Evolutionary conservation across 2,888 invertebrate genomes (phyloP).

Genomic region (Trisateles emortualis): DNA sequence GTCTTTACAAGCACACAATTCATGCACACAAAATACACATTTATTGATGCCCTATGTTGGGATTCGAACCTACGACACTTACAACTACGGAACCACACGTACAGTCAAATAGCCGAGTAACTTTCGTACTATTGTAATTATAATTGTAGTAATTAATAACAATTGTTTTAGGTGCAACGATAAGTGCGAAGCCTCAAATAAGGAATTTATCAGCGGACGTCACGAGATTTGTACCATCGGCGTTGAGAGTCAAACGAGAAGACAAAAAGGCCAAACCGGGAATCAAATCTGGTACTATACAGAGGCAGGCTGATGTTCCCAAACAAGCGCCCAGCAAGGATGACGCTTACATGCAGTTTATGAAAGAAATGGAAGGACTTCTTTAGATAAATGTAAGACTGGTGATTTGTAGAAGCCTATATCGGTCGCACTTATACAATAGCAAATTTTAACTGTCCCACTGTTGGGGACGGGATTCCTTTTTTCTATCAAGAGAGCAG

Average conservation of each 20-base stretch:
- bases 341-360: slow-evolving; percentile 99
- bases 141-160: neutral
- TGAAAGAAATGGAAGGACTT: slow-evolving; percentile 99
- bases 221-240: slow-evolving; percentile 97
- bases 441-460: no score
- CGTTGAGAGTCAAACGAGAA: slow-evolving; percentile 95
- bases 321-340: slow-evolving; percentile 93
- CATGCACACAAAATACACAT: no score
- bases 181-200: slow-evolving; percentile 98
- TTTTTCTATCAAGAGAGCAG: no score
- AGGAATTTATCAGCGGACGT: slow-evolving; percentile 97
- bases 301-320: slow-evolving; percentile 82
- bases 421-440: no score
- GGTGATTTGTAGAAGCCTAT: neutral
- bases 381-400: slow-evolving; percentile 82
- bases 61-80: no score
- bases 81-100: no score
- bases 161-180: slow-evolving; percentile 90
- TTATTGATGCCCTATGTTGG: no score
- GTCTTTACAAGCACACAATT: no score
- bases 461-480: no score
- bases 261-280: slow-evolving; percentile 89
- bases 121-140: no score
- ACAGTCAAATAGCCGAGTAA: no score
- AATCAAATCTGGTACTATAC: slow-evolving; percentile 78